These are phyloP conservation scores for Fregetta grallaria DNA, from an alignment of 2,113 vertebrate species.

Conservation along the genomic window DNA sequence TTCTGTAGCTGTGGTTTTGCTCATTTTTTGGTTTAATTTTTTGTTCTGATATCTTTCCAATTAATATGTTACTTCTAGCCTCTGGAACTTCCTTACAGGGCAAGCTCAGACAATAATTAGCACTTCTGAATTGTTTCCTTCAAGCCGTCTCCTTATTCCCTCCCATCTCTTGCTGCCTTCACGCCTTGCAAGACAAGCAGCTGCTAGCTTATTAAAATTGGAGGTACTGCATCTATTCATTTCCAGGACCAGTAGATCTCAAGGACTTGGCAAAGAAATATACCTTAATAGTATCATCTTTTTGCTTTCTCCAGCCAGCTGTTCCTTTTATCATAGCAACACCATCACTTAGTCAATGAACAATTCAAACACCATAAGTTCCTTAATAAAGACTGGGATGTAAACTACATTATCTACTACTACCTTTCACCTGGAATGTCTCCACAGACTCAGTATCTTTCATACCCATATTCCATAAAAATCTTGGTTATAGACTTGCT, in stretches of 20 bases:
- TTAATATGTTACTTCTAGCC: neutral
- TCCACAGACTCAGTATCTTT: neutral
- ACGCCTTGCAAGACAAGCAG: neutral
- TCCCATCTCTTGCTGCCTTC: neutral
- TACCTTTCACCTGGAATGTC: neutral
- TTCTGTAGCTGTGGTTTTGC: neutral
- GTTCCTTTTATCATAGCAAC: neutral
- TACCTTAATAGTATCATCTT: neutral
- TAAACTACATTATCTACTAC: neutral
- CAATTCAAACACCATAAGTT: neutral
- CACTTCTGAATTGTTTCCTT: neutral
- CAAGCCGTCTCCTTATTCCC: neutral
- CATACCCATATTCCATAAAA: neutral
- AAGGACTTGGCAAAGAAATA: neutral
- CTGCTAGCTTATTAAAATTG: neutral
- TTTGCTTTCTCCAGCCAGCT: neutral
- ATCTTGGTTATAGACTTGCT: neutral
- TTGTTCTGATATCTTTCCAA: neutral
- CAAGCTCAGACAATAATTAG: neutral
- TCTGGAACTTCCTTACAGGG: neutral
- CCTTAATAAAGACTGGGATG: neutral
- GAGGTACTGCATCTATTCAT: neutral
- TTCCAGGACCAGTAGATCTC: neutral
- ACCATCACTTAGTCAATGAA: neutral
- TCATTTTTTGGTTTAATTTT: neutral